Evolutionary conservation across 2,797 vertebrate species (phyloP).

Genomic region (Ctenochaetus hawaiiensis): DNA sequence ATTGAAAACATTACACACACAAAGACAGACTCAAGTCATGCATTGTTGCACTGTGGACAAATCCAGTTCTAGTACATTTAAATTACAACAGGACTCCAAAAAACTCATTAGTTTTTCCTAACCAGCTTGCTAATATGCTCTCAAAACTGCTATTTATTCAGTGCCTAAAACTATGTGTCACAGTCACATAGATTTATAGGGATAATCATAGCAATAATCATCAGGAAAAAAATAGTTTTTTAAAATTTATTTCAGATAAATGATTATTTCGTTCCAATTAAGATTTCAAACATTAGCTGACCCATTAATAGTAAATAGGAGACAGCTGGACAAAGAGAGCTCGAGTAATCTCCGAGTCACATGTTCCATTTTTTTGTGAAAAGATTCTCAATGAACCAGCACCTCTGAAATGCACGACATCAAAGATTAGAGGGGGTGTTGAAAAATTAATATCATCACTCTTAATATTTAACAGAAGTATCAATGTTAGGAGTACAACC

Average conservation of each 20-base stretch:
- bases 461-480: slow-evolving; percentile 78
- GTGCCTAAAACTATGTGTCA: neutral
- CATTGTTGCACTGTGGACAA: slow-evolving; percentile 20
- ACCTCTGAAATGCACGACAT: slow-evolving; percentile 55
- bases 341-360: slow-evolving; percentile 17
- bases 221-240: neutral
- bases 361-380: slow-evolving; percentile 29
- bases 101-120: slow-evolving; percentile 30
- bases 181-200: neutral
- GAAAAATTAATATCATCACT: slow-evolving; percentile 69
- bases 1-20: slow-evolving; percentile 1
- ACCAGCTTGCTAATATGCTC: slow-evolving; percentile 43
- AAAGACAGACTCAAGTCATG: slow-evolving; percentile 19
- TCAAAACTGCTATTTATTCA: slow-evolving; percentile 33
- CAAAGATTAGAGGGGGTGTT: slow-evolving; percentile 57
- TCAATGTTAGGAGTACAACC: slow-evolving; percentile 59
- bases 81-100: slow-evolving; percentile 35
- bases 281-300: slow-evolving; percentile 27
- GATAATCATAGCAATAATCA: slow-evolving; percentile 14
- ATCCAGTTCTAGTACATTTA: slow-evolving; percentile 1
- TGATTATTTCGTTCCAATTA: slow-evolving; percentile 11
- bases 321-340: slow-evolving; percentile 9
- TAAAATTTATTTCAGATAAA: neutral
- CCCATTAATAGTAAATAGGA: slow-evolving; percentile 25
- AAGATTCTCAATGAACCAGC: slow-evolving; percentile 26